These are phyloP conservation scores for Urocynchramus pylzowi DNA, from an alignment of 2,113 vertebrate species.

Conservation along the genomic window DNA sequence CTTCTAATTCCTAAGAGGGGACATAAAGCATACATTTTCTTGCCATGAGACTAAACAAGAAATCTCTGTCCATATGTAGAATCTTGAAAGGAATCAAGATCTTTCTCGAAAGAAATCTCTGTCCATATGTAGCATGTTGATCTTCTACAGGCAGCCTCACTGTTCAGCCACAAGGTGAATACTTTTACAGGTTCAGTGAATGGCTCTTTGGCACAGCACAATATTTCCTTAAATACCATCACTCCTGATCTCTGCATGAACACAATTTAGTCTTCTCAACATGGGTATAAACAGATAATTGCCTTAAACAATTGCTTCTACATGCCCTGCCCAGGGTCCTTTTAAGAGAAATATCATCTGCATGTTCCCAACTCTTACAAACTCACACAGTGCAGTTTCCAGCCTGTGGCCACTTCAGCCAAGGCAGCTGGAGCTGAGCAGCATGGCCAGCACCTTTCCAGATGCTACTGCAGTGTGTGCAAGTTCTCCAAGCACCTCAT, in stretches of 20 bases:
- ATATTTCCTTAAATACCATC: neutral
- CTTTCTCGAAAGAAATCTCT: neutral
- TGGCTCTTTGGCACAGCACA: neutral
- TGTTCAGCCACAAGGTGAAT: neutral
- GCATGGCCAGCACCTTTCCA: neutral
- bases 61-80: neutral
- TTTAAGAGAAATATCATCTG: neutral
- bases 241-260: neutral
- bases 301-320: neutral
- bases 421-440: neutral
- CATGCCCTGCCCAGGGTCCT: neutral
- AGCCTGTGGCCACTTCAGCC: neutral
- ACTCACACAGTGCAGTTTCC: neutral
- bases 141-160: neutral
- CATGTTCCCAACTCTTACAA: neutral
- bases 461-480: rapidly evolving
- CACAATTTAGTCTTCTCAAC: neutral
- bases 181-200: neutral
- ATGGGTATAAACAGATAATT: neutral
- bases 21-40: neutral
- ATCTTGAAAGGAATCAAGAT: too few relatives aligned
- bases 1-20: neutral
- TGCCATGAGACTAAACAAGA: neutral
- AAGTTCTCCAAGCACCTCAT: neutral
- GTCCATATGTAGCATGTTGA: neutral